Conservation (phyloP, 2,113 vertebrate genomes). For the Neoarius graeffei region DNA sequence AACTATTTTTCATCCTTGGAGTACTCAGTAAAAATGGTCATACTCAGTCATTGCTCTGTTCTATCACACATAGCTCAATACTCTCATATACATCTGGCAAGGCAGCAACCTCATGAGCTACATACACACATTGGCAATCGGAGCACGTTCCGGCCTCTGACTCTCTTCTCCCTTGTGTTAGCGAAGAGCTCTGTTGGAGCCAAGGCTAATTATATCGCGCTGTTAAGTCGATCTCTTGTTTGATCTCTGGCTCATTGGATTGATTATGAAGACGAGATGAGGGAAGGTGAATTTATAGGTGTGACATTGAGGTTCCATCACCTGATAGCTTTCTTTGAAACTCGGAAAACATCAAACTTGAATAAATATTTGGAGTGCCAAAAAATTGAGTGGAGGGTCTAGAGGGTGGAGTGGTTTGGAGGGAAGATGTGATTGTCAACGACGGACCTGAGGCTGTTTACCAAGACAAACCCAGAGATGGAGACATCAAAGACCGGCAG, state of each 20-base stretch:
- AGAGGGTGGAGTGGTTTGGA: constrained; percentile 71
- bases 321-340: constrained; percentile 12
- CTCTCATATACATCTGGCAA: not conserved
- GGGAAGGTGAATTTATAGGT: not conserved
- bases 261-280: constrained; percentile 46
- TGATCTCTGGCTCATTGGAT: constrained; percentile 48
- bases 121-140: constrained; percentile 30
- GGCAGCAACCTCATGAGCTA: not conserved
- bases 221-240: constrained; percentile 45
- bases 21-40: not conserved
- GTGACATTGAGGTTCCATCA: not conserved
- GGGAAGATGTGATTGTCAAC: constrained; percentile 74
- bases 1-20: not conserved
- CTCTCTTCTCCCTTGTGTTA: constrained; percentile 36
- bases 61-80: not conserved
- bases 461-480: constrained; percentile 66
- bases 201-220: constrained; percentile 40
- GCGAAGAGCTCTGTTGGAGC: constrained; percentile 41
- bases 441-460: constrained; percentile 74
- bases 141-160: constrained; percentile 31
- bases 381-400: constrained; percentile 60
- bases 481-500: constrained; percentile 72
- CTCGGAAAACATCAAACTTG: constrained; percentile 27
- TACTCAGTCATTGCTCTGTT: not conserved
- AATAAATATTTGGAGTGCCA: constrained; percentile 40